Percentiles rank a stretch among this genome's conserved stretches.
These are phyloP conservation scores for Sympetrum striolatum DNA, from an alignment of 2,888 invertebrate species.

Conservation along the genomic window DNA sequence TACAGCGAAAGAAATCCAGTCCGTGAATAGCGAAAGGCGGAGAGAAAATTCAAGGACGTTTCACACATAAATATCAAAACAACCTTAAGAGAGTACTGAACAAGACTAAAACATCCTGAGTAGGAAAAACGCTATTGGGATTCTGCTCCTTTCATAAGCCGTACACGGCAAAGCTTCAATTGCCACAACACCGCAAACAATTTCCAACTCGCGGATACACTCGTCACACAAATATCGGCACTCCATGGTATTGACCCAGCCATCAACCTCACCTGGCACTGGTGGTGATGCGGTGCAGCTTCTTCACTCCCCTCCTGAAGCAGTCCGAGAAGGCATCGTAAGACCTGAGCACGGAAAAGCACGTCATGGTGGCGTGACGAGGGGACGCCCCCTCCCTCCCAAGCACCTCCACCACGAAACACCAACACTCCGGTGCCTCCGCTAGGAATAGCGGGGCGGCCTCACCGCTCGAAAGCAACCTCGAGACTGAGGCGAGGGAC, in stretches of 20 bases:
- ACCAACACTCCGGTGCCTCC: background rate
- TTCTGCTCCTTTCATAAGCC: no score
- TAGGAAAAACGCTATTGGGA: no score
- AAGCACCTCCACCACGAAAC: background rate
- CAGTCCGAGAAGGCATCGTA: background rate
- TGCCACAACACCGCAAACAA: background rate
- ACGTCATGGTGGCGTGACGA: background rate
- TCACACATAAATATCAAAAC: background rate
- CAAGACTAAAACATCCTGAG: background rate
- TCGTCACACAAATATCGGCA: no score
- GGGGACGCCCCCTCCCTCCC: background rate
- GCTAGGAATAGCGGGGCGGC: background rate
- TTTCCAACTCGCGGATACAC: no score
- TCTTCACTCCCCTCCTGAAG: slow-evolving; percentile 20
- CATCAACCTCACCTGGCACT: background rate
- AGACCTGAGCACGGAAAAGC: slow-evolving; percentile 19
- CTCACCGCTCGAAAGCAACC: background rate
- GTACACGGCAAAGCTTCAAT: no score
- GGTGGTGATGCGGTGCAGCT: background rate
- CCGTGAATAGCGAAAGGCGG: no score
- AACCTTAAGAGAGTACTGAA: background rate
- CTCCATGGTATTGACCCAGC: no score
- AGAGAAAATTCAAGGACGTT: background rate
- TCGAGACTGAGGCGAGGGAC: background rate
- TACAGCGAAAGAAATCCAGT: no score